Evolutionary conservation across 2,113 vertebrate genomes (phyloP).

Genomic region (Plotosus lineatus): DNA sequence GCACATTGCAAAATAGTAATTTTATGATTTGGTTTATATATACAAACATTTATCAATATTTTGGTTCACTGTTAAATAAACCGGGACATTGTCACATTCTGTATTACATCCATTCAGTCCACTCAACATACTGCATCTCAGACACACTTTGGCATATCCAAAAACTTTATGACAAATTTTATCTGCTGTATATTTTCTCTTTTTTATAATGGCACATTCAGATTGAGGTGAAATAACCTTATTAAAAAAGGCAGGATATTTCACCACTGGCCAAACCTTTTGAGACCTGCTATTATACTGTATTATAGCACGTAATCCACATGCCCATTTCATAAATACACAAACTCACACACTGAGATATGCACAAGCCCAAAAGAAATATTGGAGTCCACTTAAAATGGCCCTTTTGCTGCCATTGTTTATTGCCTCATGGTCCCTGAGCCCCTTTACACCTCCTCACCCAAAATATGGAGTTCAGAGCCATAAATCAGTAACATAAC

Average conservation of each 20-base stretch:
- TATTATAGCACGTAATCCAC: neutral
- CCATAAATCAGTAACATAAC: constrained; percentile 47
- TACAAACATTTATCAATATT: neutral
- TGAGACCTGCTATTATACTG: neutral
- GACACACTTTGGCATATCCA: neutral
- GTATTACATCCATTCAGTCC: neutral
- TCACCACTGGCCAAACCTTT: neutral
- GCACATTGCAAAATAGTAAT: neutral
- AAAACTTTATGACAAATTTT: neutral
- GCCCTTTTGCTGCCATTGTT: constrained; percentile 35
- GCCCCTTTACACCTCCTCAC: constrained; percentile 15
- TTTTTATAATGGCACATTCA: neutral
- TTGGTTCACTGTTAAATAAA: neutral
- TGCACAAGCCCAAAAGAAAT: neutral
- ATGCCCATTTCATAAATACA: neutral
- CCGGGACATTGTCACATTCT: neutral
- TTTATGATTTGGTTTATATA: neutral
- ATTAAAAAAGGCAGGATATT: neutral
- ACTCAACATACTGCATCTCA: neutral
- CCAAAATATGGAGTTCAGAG: constrained; percentile 10
- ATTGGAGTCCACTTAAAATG: constrained; percentile 2
- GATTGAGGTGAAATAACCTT: neutral
- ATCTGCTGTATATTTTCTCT: neutral
- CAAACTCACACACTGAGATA: neutral
- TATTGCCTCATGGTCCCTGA: constrained; percentile 38